Evolutionary conservation across 2,888 invertebrate species (phyloP).

Genomic region (Poecilus cupreus): DNA sequence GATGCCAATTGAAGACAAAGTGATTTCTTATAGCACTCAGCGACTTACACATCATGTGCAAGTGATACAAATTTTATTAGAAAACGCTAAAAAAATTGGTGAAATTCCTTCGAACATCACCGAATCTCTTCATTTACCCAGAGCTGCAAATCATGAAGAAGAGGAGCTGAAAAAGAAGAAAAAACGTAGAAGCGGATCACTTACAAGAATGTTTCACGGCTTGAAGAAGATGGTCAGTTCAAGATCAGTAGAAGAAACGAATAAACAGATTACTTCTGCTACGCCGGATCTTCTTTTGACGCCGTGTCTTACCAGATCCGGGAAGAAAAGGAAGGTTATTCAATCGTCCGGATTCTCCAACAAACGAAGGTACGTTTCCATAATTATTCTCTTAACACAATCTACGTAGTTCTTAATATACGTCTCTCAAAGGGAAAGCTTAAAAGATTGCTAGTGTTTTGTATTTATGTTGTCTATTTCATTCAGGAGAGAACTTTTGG

Average conservation of each 20-base stretch:
- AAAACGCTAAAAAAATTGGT: slow-evolving; percentile 85
- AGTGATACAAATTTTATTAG: slow-evolving; percentile 85
- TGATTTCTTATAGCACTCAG: slow-evolving; percentile 75
- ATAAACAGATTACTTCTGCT: slow-evolving; percentile 61
- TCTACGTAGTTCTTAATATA: too few species aligned
- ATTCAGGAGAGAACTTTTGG: slow-evolving; percentile 79
- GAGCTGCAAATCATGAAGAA: slow-evolving; percentile 74
- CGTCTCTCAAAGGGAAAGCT: too few species aligned
- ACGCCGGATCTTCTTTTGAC: slow-evolving; percentile 72
- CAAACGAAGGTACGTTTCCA: slow-evolving; percentile 81
- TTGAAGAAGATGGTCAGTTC: slow-evolving; percentile 86
- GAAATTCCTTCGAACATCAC: slow-evolving; percentile 79
- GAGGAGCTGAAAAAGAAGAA: slow-evolving; percentile 79
- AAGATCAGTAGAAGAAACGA: slow-evolving; percentile 74
- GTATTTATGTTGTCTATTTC: slow-evolving; percentile 59
- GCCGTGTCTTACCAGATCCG: slow-evolving; percentile 78
- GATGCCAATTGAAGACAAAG: slow-evolving; percentile 83
- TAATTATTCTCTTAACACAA: too few species aligned
- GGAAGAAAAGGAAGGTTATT: slow-evolving; percentile 79
- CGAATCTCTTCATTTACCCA: slow-evolving; percentile 70
- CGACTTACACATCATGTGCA: slow-evolving; percentile 82
- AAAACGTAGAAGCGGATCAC: slow-evolving; percentile 89
- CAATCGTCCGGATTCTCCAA: slow-evolving; percentile 78
- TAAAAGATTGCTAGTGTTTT: neutral
- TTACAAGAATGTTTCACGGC: slow-evolving; percentile 89